A percentile compares a stretch with the other conserved stretches of the same genome.
Evolutionary conservation across 1,140 invertebrate genomes (phyloP).

Genomic region (Yoshiicerus persimilis): DNA sequence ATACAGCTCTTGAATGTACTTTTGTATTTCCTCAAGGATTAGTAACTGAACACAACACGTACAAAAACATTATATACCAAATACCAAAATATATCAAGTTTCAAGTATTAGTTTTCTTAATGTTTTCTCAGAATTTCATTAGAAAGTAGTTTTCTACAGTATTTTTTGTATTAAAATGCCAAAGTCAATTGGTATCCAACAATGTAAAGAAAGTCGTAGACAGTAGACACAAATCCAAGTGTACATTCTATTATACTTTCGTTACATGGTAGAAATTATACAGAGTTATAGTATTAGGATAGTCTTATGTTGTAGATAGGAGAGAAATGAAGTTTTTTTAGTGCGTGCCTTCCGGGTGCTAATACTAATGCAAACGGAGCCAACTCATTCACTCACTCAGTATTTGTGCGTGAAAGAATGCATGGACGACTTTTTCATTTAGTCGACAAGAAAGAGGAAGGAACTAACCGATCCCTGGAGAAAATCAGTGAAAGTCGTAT

Average conservation of each 20-base stretch:
- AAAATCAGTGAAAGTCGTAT: not conserved
- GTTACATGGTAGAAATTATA: not conserved
- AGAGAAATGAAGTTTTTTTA: not conserved
- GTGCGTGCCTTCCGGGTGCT: not conserved
- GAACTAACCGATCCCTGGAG: constrained; percentile 6
- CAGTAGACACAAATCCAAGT: no score
- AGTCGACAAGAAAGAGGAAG: not conserved
- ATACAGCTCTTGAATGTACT: not conserved
- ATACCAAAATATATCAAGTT: no score
- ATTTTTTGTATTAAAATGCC: no score
- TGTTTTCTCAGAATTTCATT: no score
- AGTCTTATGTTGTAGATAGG: not conserved
- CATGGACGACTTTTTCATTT: constrained; percentile 20
- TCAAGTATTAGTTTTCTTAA: no score
- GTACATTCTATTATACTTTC: not conserved
- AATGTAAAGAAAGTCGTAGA: no score
- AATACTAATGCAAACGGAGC: not conserved
- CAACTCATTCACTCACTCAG: not conserved
- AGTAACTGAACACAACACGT: no score
- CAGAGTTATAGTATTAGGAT: not conserved
- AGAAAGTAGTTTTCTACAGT: not conserved
- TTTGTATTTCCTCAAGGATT: not conserved
- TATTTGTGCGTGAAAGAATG: not conserved
- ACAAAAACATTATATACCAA: no score
- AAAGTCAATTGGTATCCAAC: no score